These are phyloP conservation scores for Anser brachyrhynchus DNA, from an alignment of 2,113 vertebrate species.

Conservation along the genomic window DNA sequence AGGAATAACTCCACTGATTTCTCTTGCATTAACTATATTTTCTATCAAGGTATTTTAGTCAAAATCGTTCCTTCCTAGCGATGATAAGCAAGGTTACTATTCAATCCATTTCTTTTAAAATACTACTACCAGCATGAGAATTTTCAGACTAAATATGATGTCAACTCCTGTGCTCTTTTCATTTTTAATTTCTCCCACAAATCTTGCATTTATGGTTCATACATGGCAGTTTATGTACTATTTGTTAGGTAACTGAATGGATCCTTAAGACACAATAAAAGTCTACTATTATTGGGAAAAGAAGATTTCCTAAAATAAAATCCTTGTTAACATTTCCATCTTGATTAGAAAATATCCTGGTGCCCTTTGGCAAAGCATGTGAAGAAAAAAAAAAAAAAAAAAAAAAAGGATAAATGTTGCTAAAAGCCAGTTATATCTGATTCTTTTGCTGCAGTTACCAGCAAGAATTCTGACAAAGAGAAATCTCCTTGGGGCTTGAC, in stretches of 20 bases:
- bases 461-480: background rate
- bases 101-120: conserved; percentile 18
- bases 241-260: background rate
- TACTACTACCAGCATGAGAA: background rate
- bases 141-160: background rate
- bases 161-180: background rate
- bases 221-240: background rate
- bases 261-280: background rate
- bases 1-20: conserved; percentile 13
- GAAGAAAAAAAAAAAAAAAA: background rate
- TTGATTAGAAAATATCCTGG: background rate
- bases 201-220: background rate
- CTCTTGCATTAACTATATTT: background rate
- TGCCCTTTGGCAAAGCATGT: background rate
- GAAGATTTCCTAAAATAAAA: background rate
- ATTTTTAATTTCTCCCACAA: conserved; percentile 20
- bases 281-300: background rate
- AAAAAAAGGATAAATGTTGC: background rate
- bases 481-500: background rate
- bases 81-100: background rate
- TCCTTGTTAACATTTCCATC: background rate
- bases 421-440: background rate
- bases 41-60: background rate
- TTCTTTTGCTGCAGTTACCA: background rate
- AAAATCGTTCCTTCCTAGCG: background rate